These are phyloP conservation scores for Orthosia gracilis DNA, from an alignment of 2,888 invertebrate genomes.

Conservation along the genomic window DNA sequence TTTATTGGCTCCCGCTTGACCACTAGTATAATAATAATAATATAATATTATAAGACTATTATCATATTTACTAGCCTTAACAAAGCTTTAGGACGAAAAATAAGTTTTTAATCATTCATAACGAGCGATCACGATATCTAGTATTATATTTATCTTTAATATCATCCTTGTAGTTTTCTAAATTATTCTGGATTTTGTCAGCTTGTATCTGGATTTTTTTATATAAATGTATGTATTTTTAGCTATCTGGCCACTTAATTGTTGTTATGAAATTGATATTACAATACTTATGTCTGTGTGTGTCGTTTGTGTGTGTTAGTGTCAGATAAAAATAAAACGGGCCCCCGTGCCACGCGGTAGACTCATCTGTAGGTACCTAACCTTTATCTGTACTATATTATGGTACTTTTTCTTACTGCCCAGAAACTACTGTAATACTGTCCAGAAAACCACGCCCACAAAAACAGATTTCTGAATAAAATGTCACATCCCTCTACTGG, in stretches of 20 bases:
- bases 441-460: background rate
- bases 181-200: background rate
- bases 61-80: background rate
- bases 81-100: background rate
- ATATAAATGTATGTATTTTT: background rate
- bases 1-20: too few relatives aligned
- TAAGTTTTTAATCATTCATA: background rate
- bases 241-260: background rate
- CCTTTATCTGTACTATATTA: background rate
- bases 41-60: too few relatives aligned
- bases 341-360: background rate
- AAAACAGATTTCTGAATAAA: slow-evolving; percentile 1
- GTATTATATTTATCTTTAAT: background rate
- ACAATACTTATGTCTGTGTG: background rate
- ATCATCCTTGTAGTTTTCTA: background rate
- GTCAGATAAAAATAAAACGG: slow-evolving; percentile 32
- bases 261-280: slow-evolving; percentile 37
- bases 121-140: too few relatives aligned
- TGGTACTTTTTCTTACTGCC: background rate
- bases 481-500: background rate
- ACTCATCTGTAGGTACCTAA: background rate
- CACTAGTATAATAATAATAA: too few relatives aligned
- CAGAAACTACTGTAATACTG: background rate
- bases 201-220: background rate
- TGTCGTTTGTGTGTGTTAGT: too few relatives aligned